These are phyloP conservation scores for Spizella passerina DNA, from an alignment of 2,797 vertebrate genomes.

Conservation along the genomic window DNA sequence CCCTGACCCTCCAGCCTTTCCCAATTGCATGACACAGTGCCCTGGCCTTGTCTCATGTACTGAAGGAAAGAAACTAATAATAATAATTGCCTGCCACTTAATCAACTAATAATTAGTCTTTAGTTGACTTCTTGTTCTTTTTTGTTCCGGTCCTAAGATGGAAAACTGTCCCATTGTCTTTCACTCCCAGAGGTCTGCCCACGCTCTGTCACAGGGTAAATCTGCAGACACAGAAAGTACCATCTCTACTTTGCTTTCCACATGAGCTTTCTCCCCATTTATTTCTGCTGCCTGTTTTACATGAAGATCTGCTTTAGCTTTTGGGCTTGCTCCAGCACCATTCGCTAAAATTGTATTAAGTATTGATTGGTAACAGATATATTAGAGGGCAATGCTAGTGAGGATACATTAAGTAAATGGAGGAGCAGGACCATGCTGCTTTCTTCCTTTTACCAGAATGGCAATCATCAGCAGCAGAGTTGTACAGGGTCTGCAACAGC, in stretches of 20 bases:
- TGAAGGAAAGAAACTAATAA: neutral
- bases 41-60: neutral
- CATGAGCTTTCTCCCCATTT: neutral
- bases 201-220: neutral
- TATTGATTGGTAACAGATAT: neutral
- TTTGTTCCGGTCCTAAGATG: neutral
- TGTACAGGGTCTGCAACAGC: neutral
- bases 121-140: neutral
- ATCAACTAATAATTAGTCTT: neutral
- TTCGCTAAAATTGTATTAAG: neutral
- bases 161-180: neutral
- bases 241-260: neutral
- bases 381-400: neutral
- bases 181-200: neutral
- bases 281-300: neutral
- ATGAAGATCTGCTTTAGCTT: neutral
- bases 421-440: neutral
- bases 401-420: neutral
- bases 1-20: neutral
- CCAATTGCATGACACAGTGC: fast-evolving
- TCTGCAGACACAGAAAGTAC: neutral
- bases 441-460: neutral
- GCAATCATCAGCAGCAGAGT: neutral
- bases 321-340: neutral
- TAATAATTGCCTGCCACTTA: neutral